phyloP scores from a whole-genome alignment of 2,888 invertebrate species.

The Andrena marginata region DNA sequence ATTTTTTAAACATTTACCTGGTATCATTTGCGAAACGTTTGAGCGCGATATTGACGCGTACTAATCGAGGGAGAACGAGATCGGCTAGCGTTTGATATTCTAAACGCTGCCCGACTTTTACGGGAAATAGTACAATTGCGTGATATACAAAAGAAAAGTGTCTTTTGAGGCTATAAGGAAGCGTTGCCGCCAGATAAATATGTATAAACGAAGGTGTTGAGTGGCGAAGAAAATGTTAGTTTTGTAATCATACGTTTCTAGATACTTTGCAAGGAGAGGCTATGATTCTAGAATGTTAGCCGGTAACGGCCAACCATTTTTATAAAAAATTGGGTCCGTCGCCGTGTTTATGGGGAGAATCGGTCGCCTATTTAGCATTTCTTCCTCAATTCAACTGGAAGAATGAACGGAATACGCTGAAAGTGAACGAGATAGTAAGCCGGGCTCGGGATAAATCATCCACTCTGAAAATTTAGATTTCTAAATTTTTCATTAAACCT shows the following conservation, averaged over 20 bases:
- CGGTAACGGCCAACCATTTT: conserved; percentile 2
- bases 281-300: background rate
- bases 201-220: conserved; percentile 60
- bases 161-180: conserved; percentile 58
- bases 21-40: conserved; percentile 37
- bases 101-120: conserved; percentile 24
- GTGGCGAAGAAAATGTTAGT: conserved; percentile 57
- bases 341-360: no score
- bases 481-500: no score
- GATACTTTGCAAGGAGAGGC: conserved; percentile 19
- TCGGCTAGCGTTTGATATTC: conserved; percentile 39
- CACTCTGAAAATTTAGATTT: no score
- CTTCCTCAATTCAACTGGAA: no score
- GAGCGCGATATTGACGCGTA: conserved; percentile 35
- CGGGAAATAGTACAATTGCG: conserved; percentile 40
- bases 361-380: no score
- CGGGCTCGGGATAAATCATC: no score
- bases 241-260: conserved; percentile 66
- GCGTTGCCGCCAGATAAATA: conserved; percentile 50
- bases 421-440: no score
- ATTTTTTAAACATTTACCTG: conserved; percentile 59
- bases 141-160: conserved; percentile 45
- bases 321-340: background rate
- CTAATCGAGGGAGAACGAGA: conserved; percentile 11
- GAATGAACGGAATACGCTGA: no score